A percentile compares a stretch with the other conserved stretches of the same genome.
phyloP scores from a whole-genome alignment of 2,797 vertebrate genomes.

The Rhadinocentrus ornatus region DNA sequence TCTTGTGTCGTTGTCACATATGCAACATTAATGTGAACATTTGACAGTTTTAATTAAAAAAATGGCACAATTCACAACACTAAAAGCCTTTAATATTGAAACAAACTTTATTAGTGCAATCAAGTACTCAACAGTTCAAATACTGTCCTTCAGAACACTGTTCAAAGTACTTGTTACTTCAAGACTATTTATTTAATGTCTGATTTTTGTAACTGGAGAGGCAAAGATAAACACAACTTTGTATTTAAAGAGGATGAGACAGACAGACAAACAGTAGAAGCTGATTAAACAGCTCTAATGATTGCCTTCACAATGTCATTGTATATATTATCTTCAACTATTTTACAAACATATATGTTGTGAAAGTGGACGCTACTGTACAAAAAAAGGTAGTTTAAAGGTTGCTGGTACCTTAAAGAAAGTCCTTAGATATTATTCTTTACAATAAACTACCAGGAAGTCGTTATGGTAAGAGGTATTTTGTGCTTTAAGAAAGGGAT shows the following conservation, averaged over 20 bases:
- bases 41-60: not conserved
- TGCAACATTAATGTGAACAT: not conserved
- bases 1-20: not conserved
- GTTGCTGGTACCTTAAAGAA: conserved; percentile 8
- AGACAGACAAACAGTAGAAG: conserved; percentile 3
- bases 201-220: not conserved
- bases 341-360: not conserved
- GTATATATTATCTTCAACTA: not conserved
- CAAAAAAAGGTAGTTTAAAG: conserved; percentile 8
- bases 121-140: conserved; percentile 22
- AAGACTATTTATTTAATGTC: not conserved
- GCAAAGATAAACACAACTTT: not conserved
- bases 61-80: not conserved
- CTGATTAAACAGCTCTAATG: not conserved
- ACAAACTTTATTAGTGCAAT: conserved; percentile 43
- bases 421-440: not conserved
- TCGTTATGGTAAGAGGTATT: conserved; percentile 1
- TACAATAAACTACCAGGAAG: not conserved
- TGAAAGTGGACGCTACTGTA: not conserved
- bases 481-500: conserved; percentile 21
- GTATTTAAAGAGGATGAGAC: not conserved
- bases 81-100: conserved; percentile 16
- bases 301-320: not conserved
- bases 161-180: not conserved
- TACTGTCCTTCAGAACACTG: not conserved